Percentiles rank a stretch among this genome's conserved stretches.
phyloP scores from a whole-genome alignment of 2,888 invertebrate species.

The Tenthredo mesomela region DNA sequence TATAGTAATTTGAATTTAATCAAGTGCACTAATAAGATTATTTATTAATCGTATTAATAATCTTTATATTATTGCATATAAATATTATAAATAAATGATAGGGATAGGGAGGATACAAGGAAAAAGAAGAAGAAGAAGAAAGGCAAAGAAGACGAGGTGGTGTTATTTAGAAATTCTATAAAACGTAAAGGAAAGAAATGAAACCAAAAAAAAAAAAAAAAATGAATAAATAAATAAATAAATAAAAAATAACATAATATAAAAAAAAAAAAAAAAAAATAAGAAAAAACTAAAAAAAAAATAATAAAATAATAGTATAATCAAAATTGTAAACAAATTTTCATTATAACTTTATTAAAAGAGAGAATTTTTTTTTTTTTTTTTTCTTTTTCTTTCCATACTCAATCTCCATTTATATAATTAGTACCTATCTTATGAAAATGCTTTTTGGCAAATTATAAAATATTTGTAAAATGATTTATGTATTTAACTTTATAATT shows the following conservation, averaged over 20 bases:
- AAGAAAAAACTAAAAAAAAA: not conserved
- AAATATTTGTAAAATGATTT: not conserved
- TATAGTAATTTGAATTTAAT: slow-evolving; percentile 58
- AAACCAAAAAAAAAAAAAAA: slow-evolving; percentile 19
- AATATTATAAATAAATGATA: slow-evolving; percentile 34
- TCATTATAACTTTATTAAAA: not conserved
- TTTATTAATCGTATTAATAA: slow-evolving; percentile 54
- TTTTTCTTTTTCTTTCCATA: not conserved
- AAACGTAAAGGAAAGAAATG: not conserved
- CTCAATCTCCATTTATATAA: not conserved
- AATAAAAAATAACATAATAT: slow-evolving; percentile 4
- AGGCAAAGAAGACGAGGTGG: not conserved
- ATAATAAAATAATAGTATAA: slow-evolving; percentile 11
- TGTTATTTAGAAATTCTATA: slow-evolving; percentile 33
- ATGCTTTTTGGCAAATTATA: not conserved
- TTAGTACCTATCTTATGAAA: not conserved
- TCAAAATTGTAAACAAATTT: slow-evolving; percentile 41
- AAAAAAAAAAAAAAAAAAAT: not conserved
- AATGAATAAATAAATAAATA: not conserved
- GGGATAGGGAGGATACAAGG: not conserved
- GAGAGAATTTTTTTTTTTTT: not conserved
- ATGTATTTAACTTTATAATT: not conserved
- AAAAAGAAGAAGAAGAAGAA: not conserved
- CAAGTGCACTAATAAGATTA: slow-evolving; percentile 59
- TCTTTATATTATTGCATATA: slow-evolving; percentile 43